Percentiles rank a stretch among this genome's conserved stretches.
Evolutionary conservation across 1,140 invertebrate genomes (phyloP).

Genomic region (Drosophila ironensis): DNA sequence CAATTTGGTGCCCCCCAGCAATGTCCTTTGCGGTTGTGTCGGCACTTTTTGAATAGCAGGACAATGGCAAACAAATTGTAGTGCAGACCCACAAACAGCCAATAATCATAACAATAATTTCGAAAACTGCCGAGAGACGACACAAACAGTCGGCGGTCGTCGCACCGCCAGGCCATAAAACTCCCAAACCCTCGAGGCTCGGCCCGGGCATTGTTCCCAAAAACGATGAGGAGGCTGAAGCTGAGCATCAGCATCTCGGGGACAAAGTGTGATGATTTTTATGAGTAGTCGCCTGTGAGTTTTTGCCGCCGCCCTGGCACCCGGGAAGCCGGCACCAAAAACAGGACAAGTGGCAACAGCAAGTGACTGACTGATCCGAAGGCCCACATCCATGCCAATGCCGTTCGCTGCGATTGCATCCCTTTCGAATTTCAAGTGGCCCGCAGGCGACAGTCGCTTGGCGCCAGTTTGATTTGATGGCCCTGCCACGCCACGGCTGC

Average conservation of each 20-base stretch:
- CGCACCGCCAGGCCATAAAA: constrained; percentile 55
- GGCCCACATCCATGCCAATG: too few relatives aligned
- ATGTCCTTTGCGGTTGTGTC: constrained; percentile 52
- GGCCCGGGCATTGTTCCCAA: constrained; percentile 59
- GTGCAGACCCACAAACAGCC: constrained; percentile 59
- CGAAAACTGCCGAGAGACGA: constrained; percentile 25
- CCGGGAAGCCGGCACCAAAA: too few relatives aligned
- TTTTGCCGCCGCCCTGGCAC: constrained; percentile 55
- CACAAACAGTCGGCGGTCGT: constrained; percentile 68
- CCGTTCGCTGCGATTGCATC: not conserved
- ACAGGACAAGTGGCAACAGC: constrained; percentile 61
- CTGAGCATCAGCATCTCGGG: constrained; percentile 50
- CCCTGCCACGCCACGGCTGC: constrained; percentile 16
- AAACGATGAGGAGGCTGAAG: constrained; percentile 13
- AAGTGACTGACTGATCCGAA: constrained; percentile 47
- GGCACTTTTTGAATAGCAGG: constrained; percentile 7
- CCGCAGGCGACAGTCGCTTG: constrained; percentile 57
- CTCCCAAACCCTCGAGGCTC: constrained; percentile 30
- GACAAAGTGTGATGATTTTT: constrained; percentile 78
- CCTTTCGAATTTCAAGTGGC: constrained; percentile 55
- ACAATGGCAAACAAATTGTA: constrained; percentile 65
- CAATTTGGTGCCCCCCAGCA: constrained; percentile 27
- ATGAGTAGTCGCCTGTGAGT: constrained; percentile 71
- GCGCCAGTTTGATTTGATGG: constrained; percentile 60
- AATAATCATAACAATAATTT: constrained; percentile 79